phyloP scores from a whole-genome alignment of 2,797 vertebrate species.

The Mormyrops boulengeri region DNA sequence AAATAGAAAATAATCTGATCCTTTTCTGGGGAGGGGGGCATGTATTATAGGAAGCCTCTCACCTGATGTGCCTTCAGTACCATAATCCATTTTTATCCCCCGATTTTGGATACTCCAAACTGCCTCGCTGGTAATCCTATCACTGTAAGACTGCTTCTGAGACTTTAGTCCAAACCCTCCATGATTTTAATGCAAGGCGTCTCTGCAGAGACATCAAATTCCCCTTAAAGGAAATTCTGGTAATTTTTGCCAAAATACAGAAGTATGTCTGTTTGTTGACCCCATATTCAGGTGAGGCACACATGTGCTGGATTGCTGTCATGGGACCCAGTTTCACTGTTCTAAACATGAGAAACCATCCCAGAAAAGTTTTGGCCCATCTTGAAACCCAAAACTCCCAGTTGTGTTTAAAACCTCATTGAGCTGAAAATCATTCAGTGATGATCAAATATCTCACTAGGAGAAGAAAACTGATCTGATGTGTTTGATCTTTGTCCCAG shows the following conservation, averaged over 20 bases:
- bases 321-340: background rate
- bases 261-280: background rate
- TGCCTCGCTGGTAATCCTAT: conserved; percentile 43
- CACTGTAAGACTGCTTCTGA: conserved; percentile 50
- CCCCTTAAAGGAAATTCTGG: background rate
- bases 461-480: background rate
- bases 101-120: conserved; percentile 45
- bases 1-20: conserved; percentile 1
- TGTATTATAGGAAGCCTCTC: conserved; percentile 37
- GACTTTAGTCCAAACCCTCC: conserved; percentile 16
- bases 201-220: background rate
- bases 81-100: conserved; percentile 51
- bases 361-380: background rate
- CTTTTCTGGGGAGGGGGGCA: conserved; percentile 18
- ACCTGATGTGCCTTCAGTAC: conserved; percentile 26
- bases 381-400: background rate
- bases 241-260: background rate
- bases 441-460: background rate
- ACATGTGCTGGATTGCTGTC: background rate
- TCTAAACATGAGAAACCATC: background rate
- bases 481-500: background rate
- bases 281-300: background rate
- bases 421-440: background rate
- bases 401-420: background rate
- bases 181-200: background rate